Conservation (phyloP, 2,888 invertebrate genomes). For the Hecatera dysodea region DNA sequence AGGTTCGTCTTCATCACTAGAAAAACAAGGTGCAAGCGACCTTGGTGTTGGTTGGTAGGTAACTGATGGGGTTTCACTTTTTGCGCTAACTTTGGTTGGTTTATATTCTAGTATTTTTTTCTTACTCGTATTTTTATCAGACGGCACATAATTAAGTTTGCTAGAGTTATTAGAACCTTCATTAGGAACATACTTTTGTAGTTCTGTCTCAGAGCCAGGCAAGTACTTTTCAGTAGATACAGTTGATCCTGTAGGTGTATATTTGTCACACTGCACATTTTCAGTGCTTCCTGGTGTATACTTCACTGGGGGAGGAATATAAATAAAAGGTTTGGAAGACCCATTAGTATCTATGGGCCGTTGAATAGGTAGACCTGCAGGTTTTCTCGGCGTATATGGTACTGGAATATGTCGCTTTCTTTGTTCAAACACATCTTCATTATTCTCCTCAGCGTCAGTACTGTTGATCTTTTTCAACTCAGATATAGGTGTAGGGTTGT, state of each 20-base stretch:
- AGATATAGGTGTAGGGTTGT: slow-evolving; percentile 93
- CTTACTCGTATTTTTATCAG: slow-evolving; percentile 82
- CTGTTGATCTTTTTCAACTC: slow-evolving; percentile 89
- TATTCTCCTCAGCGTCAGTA: slow-evolving; percentile 74
- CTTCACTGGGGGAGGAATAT: slow-evolving; percentile 81
- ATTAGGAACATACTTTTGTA: slow-evolving; percentile 83
- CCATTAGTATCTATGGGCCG: slow-evolving; percentile 82
- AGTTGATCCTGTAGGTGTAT: slow-evolving; percentile 82
- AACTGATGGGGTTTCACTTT: slow-evolving; percentile 75
- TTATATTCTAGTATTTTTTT: slow-evolving; percentile 87
- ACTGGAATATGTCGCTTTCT: slow-evolving; percentile 88
- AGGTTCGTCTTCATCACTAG: slow-evolving; percentile 89
- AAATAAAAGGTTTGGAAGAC: slow-evolving; percentile 83
- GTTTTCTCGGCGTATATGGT: slow-evolving; percentile 89
- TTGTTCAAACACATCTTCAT: slow-evolving; percentile 80
- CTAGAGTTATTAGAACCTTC: slow-evolving; percentile 72
- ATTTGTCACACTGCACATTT: slow-evolving; percentile 80
- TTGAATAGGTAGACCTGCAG: slow-evolving; percentile 80
- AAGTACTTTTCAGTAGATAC: slow-evolving; percentile 84
- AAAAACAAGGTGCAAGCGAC: slow-evolving; percentile 86
- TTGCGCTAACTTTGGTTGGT: slow-evolving; percentile 80
- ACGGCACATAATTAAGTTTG: slow-evolving; percentile 86
- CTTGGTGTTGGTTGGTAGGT: slow-evolving; percentile 88
- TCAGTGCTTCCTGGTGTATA: slow-evolving; percentile 85
- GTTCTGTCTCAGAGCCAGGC: slow-evolving; percentile 81